A percentile compares a stretch with the other conserved stretches of the same genome.
Conservation (phyloP, 2,797 vertebrate genomes). For the Chrysocyon brachyurus region DNA sequence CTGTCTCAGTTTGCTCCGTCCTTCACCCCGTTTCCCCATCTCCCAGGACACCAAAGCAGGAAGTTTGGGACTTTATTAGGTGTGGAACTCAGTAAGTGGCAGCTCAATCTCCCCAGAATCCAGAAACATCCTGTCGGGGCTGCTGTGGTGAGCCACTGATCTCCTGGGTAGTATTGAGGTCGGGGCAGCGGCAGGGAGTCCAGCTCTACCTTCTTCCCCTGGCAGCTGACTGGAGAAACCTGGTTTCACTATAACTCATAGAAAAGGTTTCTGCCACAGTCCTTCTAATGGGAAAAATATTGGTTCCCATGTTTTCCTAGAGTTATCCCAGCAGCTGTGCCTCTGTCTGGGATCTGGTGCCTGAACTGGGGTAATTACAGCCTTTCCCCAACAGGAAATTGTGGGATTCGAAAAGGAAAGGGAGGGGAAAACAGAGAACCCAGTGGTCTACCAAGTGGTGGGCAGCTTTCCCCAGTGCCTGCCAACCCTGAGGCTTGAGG, state of each 20-base stretch:
- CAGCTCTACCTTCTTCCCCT: background rate
- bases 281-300: constrained; percentile 78
- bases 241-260: constrained; percentile 68
- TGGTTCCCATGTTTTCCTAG: constrained; percentile 67
- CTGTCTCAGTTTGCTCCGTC: background rate
- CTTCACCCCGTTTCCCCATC: background rate
- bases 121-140: background rate
- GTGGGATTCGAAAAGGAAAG: constrained; percentile 74
- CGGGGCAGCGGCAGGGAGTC: background rate
- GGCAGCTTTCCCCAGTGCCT: constrained; percentile 15
- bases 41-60: constrained; percentile 52
- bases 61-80: background rate
- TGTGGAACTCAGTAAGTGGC: background rate
- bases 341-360: constrained; percentile 53
- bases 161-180: background rate
- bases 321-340: constrained; percentile 55
- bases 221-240: constrained; percentile 74
- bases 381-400: constrained; percentile 78
- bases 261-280: constrained; percentile 39
- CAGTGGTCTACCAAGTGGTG: constrained; percentile 62
- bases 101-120: background rate
- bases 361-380: constrained; percentile 73
- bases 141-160: background rate
- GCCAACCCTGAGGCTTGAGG: background rate
- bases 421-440: constrained; percentile 70